Evolutionary conservation across 2,113 vertebrate species (phyloP).

Genomic region (Ceyx cyanopectus): DNA sequence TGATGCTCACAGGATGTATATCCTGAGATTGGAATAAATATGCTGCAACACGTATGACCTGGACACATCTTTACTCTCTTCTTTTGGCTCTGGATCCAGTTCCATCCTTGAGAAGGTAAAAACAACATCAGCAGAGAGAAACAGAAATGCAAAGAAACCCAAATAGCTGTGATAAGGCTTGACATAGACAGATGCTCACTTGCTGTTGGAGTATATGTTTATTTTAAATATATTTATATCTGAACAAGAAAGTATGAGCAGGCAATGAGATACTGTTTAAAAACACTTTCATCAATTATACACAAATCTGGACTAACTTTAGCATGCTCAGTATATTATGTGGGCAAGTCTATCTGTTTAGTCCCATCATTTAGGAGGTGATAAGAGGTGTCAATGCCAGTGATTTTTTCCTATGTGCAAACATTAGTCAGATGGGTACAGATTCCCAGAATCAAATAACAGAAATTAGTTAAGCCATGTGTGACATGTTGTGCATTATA

Average conservation of each 20-base stretch:
- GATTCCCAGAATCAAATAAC: not conserved
- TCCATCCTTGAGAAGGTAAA: slow-evolving; percentile 17
- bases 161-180: not conserved
- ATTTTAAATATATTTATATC: not conserved
- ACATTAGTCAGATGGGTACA: not conserved
- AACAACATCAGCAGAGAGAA: not conserved
- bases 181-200: not conserved
- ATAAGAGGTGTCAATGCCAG: not conserved
- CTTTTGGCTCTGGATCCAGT: not conserved
- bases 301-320: not conserved
- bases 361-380: not conserved
- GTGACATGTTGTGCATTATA: not conserved
- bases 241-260: not conserved
- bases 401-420: not conserved
- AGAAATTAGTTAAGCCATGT: not conserved
- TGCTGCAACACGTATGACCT: not conserved
- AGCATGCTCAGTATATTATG: not conserved
- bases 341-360: not conserved
- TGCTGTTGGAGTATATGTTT: not conserved
- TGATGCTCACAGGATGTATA: slow-evolving; percentile 55
- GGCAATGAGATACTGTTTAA: not conserved
- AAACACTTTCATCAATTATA: not conserved
- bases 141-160: not conserved
- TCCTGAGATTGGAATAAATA: slow-evolving; percentile 33
- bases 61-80: slow-evolving; percentile 16